Evolutionary conservation across 2,113 vertebrate species (phyloP).

Genomic region (Poecile atricapillus): DNA sequence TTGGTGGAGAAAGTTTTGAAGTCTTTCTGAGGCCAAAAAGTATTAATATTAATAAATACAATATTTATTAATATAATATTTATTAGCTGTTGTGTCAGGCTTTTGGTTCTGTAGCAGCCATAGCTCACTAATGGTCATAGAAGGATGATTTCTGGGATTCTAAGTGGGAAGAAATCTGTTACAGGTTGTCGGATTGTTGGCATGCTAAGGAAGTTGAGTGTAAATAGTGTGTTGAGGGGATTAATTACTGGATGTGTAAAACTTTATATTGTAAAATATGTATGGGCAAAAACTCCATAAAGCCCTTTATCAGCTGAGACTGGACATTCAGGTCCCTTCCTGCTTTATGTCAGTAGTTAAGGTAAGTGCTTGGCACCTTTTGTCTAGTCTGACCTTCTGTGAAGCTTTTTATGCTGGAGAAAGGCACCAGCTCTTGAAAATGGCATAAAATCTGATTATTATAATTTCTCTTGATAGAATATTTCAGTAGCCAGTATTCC

Average conservation of each 20-base stretch:
- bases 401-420: not conserved
- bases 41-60: not conserved
- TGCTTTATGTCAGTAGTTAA: not conserved
- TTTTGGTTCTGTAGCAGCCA: not conserved
- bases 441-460: not conserved
- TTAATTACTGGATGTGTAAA: not conserved
- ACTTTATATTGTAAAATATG: not conserved
- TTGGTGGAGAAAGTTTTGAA: not conserved
- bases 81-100: not conserved
- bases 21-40: not conserved
- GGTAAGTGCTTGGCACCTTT: not conserved
- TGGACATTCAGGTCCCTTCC: not conserved
- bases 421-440: not conserved
- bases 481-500: not conserved
- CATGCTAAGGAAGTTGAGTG: not conserved
- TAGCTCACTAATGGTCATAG: not conserved
- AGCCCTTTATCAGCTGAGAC: not conserved
- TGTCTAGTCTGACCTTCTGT: not conserved
- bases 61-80: not conserved
- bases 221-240: not conserved
- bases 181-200: accelerated
- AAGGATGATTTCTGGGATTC: not conserved
- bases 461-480: not conserved
- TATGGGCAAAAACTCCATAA: not conserved
- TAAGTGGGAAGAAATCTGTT: not conserved